phyloP scores from a whole-genome alignment of 2,113 vertebrate genomes.

The Saimiri boliviensis region DNA sequence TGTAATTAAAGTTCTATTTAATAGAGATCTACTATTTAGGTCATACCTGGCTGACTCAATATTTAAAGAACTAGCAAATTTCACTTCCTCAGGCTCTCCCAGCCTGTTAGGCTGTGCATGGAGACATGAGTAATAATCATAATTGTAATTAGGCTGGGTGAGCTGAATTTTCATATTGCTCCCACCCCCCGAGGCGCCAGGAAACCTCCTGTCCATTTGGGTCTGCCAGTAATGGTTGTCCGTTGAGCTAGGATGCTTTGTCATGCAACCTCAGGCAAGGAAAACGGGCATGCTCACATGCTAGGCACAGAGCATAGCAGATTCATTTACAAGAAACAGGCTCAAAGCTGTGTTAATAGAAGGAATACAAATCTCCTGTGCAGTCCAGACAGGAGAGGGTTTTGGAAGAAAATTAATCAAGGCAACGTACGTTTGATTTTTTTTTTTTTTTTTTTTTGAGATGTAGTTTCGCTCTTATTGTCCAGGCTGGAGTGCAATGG shows the following conservation, averaged over 20 bases:
- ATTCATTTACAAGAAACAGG: background rate
- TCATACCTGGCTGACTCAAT: conserved; percentile 14
- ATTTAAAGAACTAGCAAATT: conserved; percentile 33
- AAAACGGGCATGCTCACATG: background rate
- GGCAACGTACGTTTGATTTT: conserved; percentile 5
- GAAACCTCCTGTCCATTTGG: background rate
- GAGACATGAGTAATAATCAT: background rate
- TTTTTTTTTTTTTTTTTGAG: background rate
- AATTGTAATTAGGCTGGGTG: background rate
- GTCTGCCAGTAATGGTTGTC: background rate
- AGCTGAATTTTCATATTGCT: background rate
- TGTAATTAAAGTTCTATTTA: background rate
- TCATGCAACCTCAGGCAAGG: background rate
- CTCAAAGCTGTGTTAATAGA: background rate
- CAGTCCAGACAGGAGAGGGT: background rate
- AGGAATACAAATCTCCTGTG: background rate
- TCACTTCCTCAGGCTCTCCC: background rate
- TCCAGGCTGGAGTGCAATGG: background rate
- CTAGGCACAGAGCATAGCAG: background rate
- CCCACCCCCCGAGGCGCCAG: background rate
- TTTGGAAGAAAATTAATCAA: background rate
- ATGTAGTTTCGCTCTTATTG: background rate
- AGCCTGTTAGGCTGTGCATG: background rate
- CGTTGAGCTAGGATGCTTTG: background rate
- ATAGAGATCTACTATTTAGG: background rate